Percentiles rank a stretch among this genome's conserved stretches.
Evolutionary conservation across 2,797 vertebrate species (phyloP).

Genomic region (Phataginus tricuspis): DNA sequence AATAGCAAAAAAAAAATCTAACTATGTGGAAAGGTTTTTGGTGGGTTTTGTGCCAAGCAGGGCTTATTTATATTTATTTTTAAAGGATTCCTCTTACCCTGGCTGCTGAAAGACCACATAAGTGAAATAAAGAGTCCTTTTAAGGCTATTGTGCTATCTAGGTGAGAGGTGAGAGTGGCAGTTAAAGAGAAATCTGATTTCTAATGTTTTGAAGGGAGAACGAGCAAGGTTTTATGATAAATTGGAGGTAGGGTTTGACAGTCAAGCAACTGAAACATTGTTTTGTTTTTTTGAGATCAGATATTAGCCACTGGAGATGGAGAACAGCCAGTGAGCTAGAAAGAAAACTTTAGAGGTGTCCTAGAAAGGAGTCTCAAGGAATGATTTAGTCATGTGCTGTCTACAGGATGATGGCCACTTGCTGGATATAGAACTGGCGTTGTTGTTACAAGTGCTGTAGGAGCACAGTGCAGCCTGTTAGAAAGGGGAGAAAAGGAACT

Average conservation of each 20-base stretch:
- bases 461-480: background rate
- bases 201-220: background rate
- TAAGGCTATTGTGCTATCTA: background rate
- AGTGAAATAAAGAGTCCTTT: background rate
- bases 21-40: background rate
- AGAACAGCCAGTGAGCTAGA: background rate
- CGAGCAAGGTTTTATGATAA: background rate
- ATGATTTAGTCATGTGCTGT: too few species aligned
- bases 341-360: background rate
- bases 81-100: background rate
- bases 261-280: background rate
- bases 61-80: too few species aligned
- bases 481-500: background rate
- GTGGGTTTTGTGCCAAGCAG: background rate
- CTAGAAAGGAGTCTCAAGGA: background rate
- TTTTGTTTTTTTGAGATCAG: background rate
- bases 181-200: background rate
- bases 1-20: too few species aligned
- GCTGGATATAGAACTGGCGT: background rate
- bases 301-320: background rate
- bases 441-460: background rate
- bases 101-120: background rate
- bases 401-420: background rate
- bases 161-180: background rate
- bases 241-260: background rate